Evolutionary conservation across 2,888 invertebrate species (phyloP).

Genomic region (Galeruca laticollis): DNA sequence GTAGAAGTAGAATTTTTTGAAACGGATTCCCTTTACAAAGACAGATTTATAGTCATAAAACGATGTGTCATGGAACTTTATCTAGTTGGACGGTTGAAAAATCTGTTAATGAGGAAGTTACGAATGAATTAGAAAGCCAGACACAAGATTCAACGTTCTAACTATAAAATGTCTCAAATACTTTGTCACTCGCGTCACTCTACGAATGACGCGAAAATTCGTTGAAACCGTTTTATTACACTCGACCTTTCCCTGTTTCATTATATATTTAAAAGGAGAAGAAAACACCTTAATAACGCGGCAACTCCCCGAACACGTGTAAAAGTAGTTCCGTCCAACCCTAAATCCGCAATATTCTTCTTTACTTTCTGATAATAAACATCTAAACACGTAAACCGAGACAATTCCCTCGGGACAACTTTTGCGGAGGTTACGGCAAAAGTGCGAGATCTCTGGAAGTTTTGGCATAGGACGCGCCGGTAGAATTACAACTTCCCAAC

Average conservation of each 20-base stretch:
- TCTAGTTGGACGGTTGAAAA: too few species aligned
- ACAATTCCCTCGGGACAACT: conserved; percentile 51
- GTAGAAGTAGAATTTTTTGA: too few species aligned
- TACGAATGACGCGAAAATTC: too few species aligned
- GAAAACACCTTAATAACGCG: conserved; percentile 31
- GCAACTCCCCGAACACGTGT: conserved; percentile 40
- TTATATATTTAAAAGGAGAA: conserved; percentile 16
- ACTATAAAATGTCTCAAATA: too few species aligned
- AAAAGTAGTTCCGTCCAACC: conserved; percentile 35
- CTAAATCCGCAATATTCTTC: conserved; percentile 39
- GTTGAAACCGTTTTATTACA: background rate
- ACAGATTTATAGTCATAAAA: too few species aligned
- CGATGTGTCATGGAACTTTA: too few species aligned
- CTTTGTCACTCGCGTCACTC: too few species aligned
- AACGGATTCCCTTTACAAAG: too few species aligned
- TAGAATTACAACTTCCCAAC: conserved; percentile 51
- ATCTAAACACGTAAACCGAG: conserved; percentile 54
- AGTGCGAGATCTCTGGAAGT: conserved; percentile 44
- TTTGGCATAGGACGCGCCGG: conserved; percentile 43
- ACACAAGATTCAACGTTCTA: too few species aligned
- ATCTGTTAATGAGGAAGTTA: too few species aligned
- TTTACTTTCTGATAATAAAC: conserved; percentile 49
- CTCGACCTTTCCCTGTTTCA: background rate
- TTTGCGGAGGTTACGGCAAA: conserved; percentile 45
- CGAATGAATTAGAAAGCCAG: too few species aligned